phyloP scores from a whole-genome alignment of 2,113 vertebrate species.

The Nycticebus coucang region DNA sequence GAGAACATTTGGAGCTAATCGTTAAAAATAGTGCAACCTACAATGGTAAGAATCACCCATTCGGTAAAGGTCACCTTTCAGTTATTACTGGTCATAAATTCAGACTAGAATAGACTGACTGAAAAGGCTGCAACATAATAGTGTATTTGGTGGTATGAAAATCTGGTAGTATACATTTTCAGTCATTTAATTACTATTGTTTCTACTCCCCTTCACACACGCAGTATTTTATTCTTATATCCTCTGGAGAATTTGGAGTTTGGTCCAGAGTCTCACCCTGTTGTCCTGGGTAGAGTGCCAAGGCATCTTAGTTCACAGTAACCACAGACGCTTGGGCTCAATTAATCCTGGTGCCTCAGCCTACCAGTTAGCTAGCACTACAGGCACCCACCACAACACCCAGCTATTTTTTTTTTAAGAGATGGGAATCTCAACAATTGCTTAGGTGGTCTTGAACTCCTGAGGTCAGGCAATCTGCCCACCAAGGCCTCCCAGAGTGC shows the following conservation, averaged over 20 bases:
- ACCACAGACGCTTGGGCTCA: no score
- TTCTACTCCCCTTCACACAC: neutral
- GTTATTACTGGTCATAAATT: slow-evolving; percentile 22
- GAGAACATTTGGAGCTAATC: slow-evolving; percentile 95
- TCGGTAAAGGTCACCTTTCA: neutral
- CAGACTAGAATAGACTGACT: neutral
- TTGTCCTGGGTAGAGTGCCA: no score
- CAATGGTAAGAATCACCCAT: slow-evolving; percentile 88
- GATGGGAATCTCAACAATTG: no score
- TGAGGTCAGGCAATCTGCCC: no score
- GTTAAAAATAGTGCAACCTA: slow-evolving; percentile 97
- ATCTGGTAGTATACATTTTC: neutral
- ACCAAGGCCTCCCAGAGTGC: no score
- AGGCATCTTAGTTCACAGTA: no score
- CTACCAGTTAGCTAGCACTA: no score
- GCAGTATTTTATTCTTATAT: slow-evolving; percentile 4
- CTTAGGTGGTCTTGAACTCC: no score
- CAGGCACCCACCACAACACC: no score
- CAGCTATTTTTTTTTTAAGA: no score
- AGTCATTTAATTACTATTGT: slow-evolving; percentile 22
- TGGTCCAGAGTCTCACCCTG: no score
- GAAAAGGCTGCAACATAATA: neutral
- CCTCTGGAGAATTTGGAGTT: slow-evolving; percentile 26
- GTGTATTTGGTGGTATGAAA: slow-evolving; percentile 28
- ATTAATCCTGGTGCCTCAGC: no score